Percentiles rank a stretch among this genome's conserved stretches.
Conservation (phyloP, 2,113 vertebrate genomes). For the Euleptes europaea region DNA sequence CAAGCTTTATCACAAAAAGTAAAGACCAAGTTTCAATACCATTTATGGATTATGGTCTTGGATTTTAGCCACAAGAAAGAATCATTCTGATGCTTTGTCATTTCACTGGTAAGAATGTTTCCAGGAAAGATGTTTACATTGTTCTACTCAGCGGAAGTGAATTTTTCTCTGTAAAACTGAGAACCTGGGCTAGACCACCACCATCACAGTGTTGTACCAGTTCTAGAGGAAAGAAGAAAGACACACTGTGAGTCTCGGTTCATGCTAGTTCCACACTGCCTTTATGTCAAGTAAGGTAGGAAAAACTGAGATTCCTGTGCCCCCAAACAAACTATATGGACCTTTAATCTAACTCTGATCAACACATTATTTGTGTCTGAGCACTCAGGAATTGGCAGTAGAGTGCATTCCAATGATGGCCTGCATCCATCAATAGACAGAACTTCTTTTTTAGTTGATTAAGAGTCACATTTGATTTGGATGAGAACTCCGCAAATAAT, state of each 20-base stretch:
- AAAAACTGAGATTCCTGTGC: not conserved
- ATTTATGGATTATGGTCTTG: slow-evolving; percentile 41
- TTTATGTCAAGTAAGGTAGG: not conserved
- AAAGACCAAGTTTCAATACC: slow-evolving; percentile 22
- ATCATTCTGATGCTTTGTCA: slow-evolving; percentile 26
- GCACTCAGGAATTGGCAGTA: not conserved
- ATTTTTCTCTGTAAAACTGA: slow-evolving; percentile 25
- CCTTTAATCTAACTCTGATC: not conserved
- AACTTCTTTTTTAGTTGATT: not conserved
- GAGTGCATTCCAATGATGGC: not conserved
- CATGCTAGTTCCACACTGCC: not conserved
- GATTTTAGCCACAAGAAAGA: slow-evolving; percentile 54
- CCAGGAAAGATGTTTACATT: slow-evolving; percentile 43
- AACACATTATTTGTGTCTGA: not conserved
- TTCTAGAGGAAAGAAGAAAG: not conserved
- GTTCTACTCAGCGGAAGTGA: slow-evolving; percentile 36
- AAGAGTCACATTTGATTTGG: not conserved
- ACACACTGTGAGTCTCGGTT: not conserved
- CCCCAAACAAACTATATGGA: not conserved
- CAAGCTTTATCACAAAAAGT: slow-evolving; percentile 60
- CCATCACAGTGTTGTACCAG: not conserved
- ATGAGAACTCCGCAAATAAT: not conserved
- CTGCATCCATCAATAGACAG: not conserved
- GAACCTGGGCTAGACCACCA: not conserved
- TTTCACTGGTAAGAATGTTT: slow-evolving; percentile 51